phyloP scores from a whole-genome alignment of 2,797 vertebrate species.

The Clangula hyemalis region DNA sequence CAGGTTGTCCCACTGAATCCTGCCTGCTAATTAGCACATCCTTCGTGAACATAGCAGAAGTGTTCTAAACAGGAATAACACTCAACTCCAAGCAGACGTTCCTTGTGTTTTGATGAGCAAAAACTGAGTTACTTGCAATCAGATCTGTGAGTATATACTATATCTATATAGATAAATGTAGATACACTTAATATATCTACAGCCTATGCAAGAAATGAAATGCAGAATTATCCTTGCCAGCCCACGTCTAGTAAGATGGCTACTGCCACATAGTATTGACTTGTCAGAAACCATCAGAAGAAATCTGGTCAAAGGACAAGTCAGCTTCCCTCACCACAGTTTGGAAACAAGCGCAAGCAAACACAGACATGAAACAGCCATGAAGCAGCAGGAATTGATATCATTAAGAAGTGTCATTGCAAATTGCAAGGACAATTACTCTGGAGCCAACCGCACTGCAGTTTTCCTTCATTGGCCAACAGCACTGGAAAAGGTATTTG shows the following conservation, averaged over 20 bases:
- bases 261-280: accelerated
- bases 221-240: background rate
- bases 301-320: background rate
- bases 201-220: background rate
- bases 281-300: background rate
- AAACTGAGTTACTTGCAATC: background rate
- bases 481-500: background rate
- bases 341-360: background rate
- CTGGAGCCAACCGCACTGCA: background rate
- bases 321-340: background rate
- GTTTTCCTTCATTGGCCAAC: background rate
- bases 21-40: background rate
- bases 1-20: background rate
- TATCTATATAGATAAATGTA: background rate
- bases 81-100: background rate
- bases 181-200: background rate
- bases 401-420: background rate
- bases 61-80: background rate
- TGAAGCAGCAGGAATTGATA: background rate
- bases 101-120: background rate
- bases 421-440: background rate
- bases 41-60: background rate
- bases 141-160: background rate
- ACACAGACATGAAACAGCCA: background rate
- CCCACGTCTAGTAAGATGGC: background rate